These are phyloP conservation scores for Pseudochirops corinnae DNA, from an alignment of 2,797 vertebrate species.

Conservation along the genomic window DNA sequence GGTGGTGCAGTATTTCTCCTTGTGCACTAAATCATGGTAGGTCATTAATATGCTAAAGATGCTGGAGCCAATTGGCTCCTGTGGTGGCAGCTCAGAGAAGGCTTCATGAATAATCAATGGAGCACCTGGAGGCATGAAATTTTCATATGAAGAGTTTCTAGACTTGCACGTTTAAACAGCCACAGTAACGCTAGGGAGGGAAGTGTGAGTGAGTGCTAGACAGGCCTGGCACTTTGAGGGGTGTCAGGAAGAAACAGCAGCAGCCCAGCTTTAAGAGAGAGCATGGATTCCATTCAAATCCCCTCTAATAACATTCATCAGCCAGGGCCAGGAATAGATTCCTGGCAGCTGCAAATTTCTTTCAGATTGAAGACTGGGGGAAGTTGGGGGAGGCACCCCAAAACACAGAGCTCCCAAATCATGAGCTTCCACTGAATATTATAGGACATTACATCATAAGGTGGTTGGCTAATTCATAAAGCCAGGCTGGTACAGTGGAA, in stretches of 20 bases:
- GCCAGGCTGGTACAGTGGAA: not conserved
- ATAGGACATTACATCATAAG: not conserved
- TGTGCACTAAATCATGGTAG: conserved; percentile 82
- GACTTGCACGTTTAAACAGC: conserved; percentile 79
- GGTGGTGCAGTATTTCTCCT: conserved; percentile 81
- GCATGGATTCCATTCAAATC: conserved; percentile 63
- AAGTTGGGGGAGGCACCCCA: not conserved
- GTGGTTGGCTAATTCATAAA: not conserved
- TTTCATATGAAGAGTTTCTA: conserved; percentile 84
- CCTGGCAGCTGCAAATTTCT: not conserved
- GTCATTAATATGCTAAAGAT: conserved; percentile 88
- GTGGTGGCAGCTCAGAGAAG: conserved; percentile 82
- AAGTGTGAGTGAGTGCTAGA: conserved; percentile 78
- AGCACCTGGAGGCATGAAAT: conserved; percentile 88
- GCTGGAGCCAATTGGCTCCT: conserved; percentile 85
- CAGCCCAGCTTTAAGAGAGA: conserved; percentile 75
- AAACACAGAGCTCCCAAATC: not conserved
- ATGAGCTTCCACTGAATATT: not conserved
- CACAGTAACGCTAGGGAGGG: conserved; percentile 25
- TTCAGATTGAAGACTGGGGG: not conserved
- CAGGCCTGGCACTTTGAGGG: conserved; percentile 74
- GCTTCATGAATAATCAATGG: conserved; percentile 88
- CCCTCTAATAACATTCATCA: not conserved
- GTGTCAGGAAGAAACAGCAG: conserved; percentile 72
- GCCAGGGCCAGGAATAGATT: conserved; percentile 17